Base-by-base conservation (phyloP, 2,888 invertebrate genomes). In the Ceriagrion tenellum region DNA sequence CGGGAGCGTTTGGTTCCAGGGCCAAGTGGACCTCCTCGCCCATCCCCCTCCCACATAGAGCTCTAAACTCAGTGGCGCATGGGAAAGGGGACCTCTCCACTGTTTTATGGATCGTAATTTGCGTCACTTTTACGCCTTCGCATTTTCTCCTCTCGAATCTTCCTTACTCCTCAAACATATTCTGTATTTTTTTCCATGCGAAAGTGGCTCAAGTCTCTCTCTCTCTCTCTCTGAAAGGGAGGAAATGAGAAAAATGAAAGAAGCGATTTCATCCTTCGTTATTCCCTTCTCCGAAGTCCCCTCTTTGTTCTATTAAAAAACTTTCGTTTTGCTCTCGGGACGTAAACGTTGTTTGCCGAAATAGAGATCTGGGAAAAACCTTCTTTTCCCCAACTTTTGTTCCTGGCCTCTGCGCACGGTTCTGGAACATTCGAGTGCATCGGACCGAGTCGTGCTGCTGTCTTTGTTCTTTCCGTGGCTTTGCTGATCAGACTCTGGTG, bases 231-330 rank as follows among this genome's bases (percentile, higher is more conserved):
- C n/a, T n/a, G n/a, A 35, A 16, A 16, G 35, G 16, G 81, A 81
- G 18, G 81, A 81, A 16, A 81, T 69, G 81, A 35, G 81, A 35
- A 35, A 69, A 81, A 81, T 81, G 81, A 30, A 81, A 35, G 35
- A 35, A 35, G 18, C 81, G 81, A 81, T 81, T 81, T 35, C 35
- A 81, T 30, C 30, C 26, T 81, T 81, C 81, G 81, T 30, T 35
- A 81, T 81, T 81, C 81, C 81, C 81, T 35, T 59, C 47, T 35
- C n/a, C 81, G 30, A 35, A 81, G 81, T 59, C 81, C 30, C 69
- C n/a, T n/a, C 81, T 81, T 81, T 81, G 81, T 81, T 81, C 81
- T 81, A 35, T 18, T 35, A 35, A 81, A 59, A 81, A 81, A 81
- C 81, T 81, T 26, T 81, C 35, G 12, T 81, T 81, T 81, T 81